Evolutionary conservation across 2,797 vertebrate genomes (phyloP).

Genomic region (Microctenopoma lineatum): DNA sequence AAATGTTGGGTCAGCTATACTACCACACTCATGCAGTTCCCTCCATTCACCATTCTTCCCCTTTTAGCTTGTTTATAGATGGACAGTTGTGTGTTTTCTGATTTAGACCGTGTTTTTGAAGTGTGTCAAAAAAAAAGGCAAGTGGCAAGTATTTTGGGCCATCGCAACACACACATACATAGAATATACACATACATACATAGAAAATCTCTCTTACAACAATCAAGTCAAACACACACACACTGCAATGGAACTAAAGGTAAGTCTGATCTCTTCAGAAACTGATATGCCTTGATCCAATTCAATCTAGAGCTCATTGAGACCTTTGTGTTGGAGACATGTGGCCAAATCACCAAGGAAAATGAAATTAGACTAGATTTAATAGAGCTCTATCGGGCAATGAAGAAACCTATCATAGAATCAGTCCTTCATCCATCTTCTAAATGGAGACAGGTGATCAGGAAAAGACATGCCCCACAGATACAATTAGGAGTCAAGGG

Average conservation of each 20-base stretch:
- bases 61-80: not conserved
- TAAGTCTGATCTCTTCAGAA: constrained; percentile 56
- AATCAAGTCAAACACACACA: constrained; percentile 45
- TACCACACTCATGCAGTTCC: not conserved
- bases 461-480: constrained; percentile 55
- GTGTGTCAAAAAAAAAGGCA: not conserved
- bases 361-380: constrained; percentile 82
- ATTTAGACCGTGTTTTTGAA: not conserved
- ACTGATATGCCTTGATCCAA: constrained; percentile 61
- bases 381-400: constrained; percentile 76
- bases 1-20: not conserved
- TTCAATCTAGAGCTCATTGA: constrained; percentile 71
- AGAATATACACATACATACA: constrained; percentile 9
- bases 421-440: constrained; percentile 64
- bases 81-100: not conserved
- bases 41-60: not conserved
- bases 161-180: constrained; percentile 8
- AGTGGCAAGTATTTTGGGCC: not conserved
- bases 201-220: constrained; percentile 6
- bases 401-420: constrained; percentile 74
- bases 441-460: constrained; percentile 69
- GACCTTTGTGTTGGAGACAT: constrained; percentile 70
- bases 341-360: constrained; percentile 69
- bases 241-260: constrained; percentile 30
- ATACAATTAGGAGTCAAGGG: constrained; percentile 50